Base-by-base conservation (phyloP, 2,888 invertebrate genomes). In the Acleris literana region DNA sequence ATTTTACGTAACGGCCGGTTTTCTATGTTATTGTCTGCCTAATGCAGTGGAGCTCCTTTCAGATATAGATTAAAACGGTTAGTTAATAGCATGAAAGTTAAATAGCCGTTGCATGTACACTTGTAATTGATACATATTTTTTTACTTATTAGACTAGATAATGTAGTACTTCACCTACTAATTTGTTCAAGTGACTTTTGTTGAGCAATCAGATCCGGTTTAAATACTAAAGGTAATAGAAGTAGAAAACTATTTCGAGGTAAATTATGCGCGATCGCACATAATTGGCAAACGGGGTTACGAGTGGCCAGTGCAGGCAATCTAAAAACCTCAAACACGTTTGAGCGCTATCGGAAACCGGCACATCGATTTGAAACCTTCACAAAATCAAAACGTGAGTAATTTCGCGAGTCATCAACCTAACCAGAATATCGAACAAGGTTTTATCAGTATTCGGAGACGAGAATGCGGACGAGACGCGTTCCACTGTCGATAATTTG, bases 1-100 rank as follows among this genome's bases (percentile, higher is more conserved):
- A 56, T 54, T 64, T 53, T 58, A 64, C 59, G 54, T 59, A 59
- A 59, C 29, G 83, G 84, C 84, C 80, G 80, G 83, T 84, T 83
- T 83, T 79, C 72, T 73, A 77, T 73, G 69, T 73, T 74, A 57
- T 61, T 63, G 43, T 56, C 49, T 55, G 18, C 43, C 6, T 33
- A 33, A 33, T 46, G 17, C 3, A n/a, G 39, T 7, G 46, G 61
- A 49, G 39, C 22, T 63, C 39, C 17, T 5, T 48, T 39, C 39
- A 39, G 39, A 39, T 39, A 39, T 39, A 39, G 39, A 13, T 39
- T 39, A 39, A 39, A 13, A 13, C 13, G 39, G 11, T 13, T 39
- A 39, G 39, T 39, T 39, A 39, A 5, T 11, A 39, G 39, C 13
- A 39, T 39, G 13, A 13, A 9, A 39, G 39, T 39, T 7, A 13